Evolutionary conservation across 2,113 vertebrate species (phyloP), one percentile per base, ranked within the genome.

Genomic region (Chionis minor): DNA sequence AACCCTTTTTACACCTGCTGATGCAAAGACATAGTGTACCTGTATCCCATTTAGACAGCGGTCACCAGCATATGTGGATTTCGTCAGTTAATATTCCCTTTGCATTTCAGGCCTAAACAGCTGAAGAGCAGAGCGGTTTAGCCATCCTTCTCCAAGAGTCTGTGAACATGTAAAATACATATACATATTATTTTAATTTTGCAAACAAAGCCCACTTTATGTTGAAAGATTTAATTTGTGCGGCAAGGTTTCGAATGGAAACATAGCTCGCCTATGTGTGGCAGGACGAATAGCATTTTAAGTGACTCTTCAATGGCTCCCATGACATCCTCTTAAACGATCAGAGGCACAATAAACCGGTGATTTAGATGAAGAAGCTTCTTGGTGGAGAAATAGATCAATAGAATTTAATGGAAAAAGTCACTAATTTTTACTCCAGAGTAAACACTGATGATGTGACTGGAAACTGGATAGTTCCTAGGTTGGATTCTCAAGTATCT

Each of bases 351-450:
- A 95, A 95, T 87, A 96, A 95, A 81, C 4, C 0, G 0, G 55
- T 94, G 89, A 95, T 97, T 93, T 96, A 97, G 84, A 73, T 88
- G 89, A 95, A 92, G 84, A 55, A 85, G 74, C 58, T 90, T 92
- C 81, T 95, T 88, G 58, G 32, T 80, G 54, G 71, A 91, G 94
- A 80, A 95, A 93, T 81, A 91, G 81, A 94, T 97, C 94, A 95
- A 94, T 86, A 77, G 71, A 59, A 85, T 90, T 93, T 95, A 88
- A 93, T 94, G 84, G 89, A 21, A 94, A 77, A 91, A 96, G 67
- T 95, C 81, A 95, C 87, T 94, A 55, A 91, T 96, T 96, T 96
- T 96, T 94, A 86, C 89, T 95, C 79, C 78, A 81, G 87, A 91
- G 93, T 91, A 92, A 94, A 90, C 38, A 35, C 45, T 96, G 84